Base-by-base conservation (phyloP, 2,113 vertebrate species). In the Nothobranchius furzeri region DNA sequence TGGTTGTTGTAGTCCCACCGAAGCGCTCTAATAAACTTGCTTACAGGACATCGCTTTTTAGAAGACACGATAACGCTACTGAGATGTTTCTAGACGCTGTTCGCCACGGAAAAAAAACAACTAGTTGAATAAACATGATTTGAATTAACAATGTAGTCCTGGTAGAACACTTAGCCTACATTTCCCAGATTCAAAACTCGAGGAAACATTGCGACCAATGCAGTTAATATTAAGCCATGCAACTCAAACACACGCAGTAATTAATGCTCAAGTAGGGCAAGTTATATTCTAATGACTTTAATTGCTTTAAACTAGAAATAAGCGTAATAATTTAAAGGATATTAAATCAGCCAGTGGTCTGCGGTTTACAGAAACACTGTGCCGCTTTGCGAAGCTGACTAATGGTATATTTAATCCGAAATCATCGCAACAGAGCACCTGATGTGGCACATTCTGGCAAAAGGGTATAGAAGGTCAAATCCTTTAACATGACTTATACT, bases 1-100 rank as follows among this genome's bases (percentile, higher is more conserved):
- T 91, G 92, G 92, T 36, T 36, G 6, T 47, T 78, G 90, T 82
- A 90, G 92, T 93, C 64, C 52, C 2, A 35, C 0, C 2, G 3
- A 1, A 12, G 11, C 2, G 1, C 70, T 2, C 12, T 13, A 14
- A 15, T 1, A 0, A 3, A 4, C 0, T 1, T 1, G 7, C 35
- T 9, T 1, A 6, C 2, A 0, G 0, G 11, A 12, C 42, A 25
- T 10, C 3, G 15, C 1, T 2, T n/a, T 42, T 17, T 14, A 14
- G 0, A 1, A 49, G 6, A 6, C 1, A 61, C 42, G 3, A 3
- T 0, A 10, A 57, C 46, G 42, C 0, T 0, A 10, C 5, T 14
- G 15, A 42, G 0, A 12, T 58, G 64, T 15, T 10, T 35, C 14
- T 45, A 7, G 1, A 17, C 9, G 0, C 14, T 12, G 42, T 7